Evolutionary conservation across 1,140 invertebrate species (phyloP).

Genomic region (Teleopsis dalmanni): DNA sequence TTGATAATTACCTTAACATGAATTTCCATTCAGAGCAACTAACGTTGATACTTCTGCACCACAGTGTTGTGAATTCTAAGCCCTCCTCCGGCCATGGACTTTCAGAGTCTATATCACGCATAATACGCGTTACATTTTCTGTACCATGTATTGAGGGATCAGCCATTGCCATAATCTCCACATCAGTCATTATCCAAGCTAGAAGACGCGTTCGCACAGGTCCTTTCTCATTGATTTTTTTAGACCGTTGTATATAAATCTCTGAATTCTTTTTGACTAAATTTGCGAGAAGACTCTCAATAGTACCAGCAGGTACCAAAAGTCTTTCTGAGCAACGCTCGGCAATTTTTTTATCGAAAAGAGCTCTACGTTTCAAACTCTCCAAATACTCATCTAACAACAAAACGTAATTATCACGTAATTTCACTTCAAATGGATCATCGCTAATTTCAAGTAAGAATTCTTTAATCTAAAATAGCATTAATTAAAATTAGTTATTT

Average conservation of each 20-base stretch:
- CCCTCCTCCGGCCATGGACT: constrained; percentile 86
- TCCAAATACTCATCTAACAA: constrained; percentile 95
- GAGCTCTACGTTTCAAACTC: constrained; percentile 81
- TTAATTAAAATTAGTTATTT: background rate
- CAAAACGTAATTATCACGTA: constrained; percentile 92
- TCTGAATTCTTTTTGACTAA: constrained; percentile 84
- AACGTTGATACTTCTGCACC: constrained; percentile 79
- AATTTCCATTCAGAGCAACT: constrained; percentile 79
- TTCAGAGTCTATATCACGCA: constrained; percentile 74
- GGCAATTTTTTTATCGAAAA: constrained; percentile 69
- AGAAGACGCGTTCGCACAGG: constrained; percentile 71
- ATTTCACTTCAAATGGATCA: constrained; percentile 95
- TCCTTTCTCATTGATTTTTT: constrained; percentile 64
- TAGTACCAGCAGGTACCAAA: constrained; percentile 73
- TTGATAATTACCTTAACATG: constrained; percentile 51
- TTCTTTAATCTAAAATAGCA: constrained; percentile 58
- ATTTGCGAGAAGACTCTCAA: constrained; percentile 82
- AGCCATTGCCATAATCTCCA: constrained; percentile 76
- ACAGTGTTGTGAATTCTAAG: constrained; percentile 84
- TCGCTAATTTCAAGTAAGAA: constrained; percentile 88
- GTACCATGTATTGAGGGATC: constrained; percentile 78
- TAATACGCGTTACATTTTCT: constrained; percentile 65
- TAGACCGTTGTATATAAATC: constrained; percentile 89
- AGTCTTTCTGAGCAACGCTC: constrained; percentile 73
- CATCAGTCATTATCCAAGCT: constrained; percentile 69